Percentiles rank a stretch among this genome's conserved stretches.
phyloP scores from a whole-genome alignment of 2,888 invertebrate genomes.

The Chelonus formosanus region DNA sequence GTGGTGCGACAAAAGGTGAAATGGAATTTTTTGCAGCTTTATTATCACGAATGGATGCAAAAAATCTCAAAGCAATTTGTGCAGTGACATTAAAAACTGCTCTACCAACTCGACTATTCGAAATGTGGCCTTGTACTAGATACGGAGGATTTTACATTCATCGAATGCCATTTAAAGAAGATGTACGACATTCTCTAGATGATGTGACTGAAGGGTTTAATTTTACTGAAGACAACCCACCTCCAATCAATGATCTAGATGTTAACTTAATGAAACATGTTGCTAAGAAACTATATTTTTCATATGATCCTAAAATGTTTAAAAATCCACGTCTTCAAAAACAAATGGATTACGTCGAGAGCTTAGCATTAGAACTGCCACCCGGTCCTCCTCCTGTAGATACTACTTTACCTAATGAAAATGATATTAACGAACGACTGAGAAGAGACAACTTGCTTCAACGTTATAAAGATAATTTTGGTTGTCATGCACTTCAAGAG shows the following conservation, averaged over 20 bases:
- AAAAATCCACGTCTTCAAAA: neutral
- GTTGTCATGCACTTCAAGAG: neutral
- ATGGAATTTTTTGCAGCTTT: slow-evolving; percentile 22
- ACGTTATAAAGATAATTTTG: neutral
- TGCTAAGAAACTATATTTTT: slow-evolving; percentile 15
- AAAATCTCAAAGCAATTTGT: slow-evolving; percentile 25
- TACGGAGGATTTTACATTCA: slow-evolving; percentile 23
- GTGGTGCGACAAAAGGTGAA: slow-evolving; percentile 1
- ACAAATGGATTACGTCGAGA: neutral
- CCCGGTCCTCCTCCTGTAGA: neutral
- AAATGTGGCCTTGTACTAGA: slow-evolving; percentile 21
- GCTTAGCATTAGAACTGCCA: neutral
- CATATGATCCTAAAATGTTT: neutral
- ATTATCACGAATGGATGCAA: neutral
- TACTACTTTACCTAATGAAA: neutral
- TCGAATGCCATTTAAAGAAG: slow-evolving; percentile 21
- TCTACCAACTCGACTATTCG: slow-evolving; percentile 5
- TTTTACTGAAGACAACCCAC: neutral
- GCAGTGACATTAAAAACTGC: slow-evolving; percentile 2
- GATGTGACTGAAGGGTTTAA: neutral
- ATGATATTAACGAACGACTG: neutral
- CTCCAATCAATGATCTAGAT: slow-evolving; percentile 3
- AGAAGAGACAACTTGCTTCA: neutral
- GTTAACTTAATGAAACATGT: slow-evolving; percentile 14
- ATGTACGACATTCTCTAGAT: neutral